phyloP scores from a whole-genome alignment of 2,888 invertebrate genomes.

The Dorcus parallelipipedus region DNA sequence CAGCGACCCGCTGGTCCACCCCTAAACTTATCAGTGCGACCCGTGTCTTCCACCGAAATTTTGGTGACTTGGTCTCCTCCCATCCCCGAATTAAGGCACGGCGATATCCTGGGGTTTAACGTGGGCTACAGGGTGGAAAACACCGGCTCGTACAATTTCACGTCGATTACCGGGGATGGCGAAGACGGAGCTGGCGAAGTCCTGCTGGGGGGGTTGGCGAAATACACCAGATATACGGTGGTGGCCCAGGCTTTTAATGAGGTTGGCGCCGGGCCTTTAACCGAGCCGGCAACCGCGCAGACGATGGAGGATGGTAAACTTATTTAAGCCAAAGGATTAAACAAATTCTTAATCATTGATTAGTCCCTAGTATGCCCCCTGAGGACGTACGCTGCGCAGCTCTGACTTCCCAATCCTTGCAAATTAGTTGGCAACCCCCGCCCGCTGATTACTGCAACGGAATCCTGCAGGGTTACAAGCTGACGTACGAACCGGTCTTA shows the following conservation, averaged over 20 bases:
- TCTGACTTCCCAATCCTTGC: slow-evolving; percentile 70
- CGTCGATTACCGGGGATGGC: slow-evolving; percentile 65
- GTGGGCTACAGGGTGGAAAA: slow-evolving; percentile 61
- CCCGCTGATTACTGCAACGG: slow-evolving; percentile 72
- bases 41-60: slow-evolving; percentile 70
- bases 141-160: slow-evolving; percentile 62
- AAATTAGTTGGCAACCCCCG: slow-evolving; percentile 78
- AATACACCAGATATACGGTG: slow-evolving; percentile 65
- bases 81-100: slow-evolving; percentile 64
- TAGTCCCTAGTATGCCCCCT: slow-evolving; percentile 77
- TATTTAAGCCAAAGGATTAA: not conserved
- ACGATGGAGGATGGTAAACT: slow-evolving; percentile 70
- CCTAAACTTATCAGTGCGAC: slow-evolving; percentile 62
- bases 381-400: slow-evolving; percentile 74
- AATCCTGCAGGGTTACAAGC: slow-evolving; percentile 71
- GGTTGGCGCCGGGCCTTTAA: slow-evolving; percentile 69
- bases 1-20: slow-evolving; percentile 70
- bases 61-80: slow-evolving; percentile 74
- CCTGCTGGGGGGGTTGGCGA: slow-evolving; percentile 59
- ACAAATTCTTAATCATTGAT: slow-evolving; percentile 16
- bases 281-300: slow-evolving; percentile 64
- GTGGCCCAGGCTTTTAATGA: slow-evolving; percentile 74
- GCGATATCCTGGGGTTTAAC: slow-evolving; percentile 68
- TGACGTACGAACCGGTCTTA: slow-evolving; percentile 64
- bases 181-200: slow-evolving; percentile 67